Base-by-base conservation (phyloP, 1,140 invertebrate species). In the Calephelis virginiensis region DNA sequence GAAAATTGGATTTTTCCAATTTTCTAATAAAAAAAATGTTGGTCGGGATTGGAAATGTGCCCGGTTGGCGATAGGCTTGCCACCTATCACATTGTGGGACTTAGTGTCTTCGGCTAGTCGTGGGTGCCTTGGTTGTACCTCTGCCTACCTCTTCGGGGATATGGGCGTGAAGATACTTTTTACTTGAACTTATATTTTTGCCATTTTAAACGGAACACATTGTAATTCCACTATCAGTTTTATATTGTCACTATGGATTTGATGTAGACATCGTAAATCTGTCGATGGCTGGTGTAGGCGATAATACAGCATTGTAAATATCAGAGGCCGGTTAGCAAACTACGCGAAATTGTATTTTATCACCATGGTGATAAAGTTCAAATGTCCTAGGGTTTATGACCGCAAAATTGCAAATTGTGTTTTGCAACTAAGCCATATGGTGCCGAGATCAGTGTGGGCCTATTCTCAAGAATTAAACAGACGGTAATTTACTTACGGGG, bases 401-500 rank as follows among this genome's bases (percentile, higher is more conserved):
- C 53, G 28, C 53, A 59, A 59, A 59, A 59, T 59, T 59, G 53
- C 53, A 59, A 59, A 59, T 59, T 28, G 17, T 59, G 53, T 59
- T 59, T 59, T 59, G 53, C 50, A 59, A 59, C 53, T 59, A 38
- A 38, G 53, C 53, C 53, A 59, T 59, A 59, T 59, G 28, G 53
- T 59, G 53, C 37, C 37, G 53, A 59, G 53, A 59, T 59, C 53
- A 59, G 53, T 59, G 53, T 59, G 53, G 53, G 53, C 12, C 53
- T 59, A 59, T 59, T 59, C 53, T 37, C 53, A 37, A 59, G 53
- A 59, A 59, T 38, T 28, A 59, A 59, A 17, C 10, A 11, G 28
- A 59, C 53, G 50, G 53, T 38, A 12, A 59, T 12, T 56, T 59
- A 59, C 37, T 12, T n/a, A 37, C 53, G 7, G 9, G 3, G 6